Base-by-base conservation (phyloP, 2,888 invertebrate species). In the Thecocarcelia acutangulata region DNA sequence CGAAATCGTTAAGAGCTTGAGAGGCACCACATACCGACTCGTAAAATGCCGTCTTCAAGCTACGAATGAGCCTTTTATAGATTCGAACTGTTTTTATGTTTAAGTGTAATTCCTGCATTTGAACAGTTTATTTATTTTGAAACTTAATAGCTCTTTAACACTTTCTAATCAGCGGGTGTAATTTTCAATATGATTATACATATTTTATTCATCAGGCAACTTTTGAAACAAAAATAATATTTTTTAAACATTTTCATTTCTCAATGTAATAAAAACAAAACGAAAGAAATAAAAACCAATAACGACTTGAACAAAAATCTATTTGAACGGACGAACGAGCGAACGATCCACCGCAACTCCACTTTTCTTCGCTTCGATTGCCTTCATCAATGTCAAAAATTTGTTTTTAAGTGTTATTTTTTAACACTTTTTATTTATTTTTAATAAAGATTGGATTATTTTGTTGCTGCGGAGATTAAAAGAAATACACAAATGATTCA, bases 351-450 rank as follows among this genome's bases (percentile, higher is more conserved):
- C 17, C 3, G 50, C 61, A 54, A 52, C 72, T 59, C 37, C 58
- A 70, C 42, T 68, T 61, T 56, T 56, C 44, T 63, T 33, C 44
- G 46, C 17, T 61, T 59, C 72, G 79, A 83, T 72, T 75, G 78
- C 79, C 83, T 63, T 78, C 83, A 79, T 83, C 83, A 83, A 79
- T 61, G 79, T 83, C 79, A 74, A 66, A 66, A 24, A 19, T 72
- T 64, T 64, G 3, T n/a, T 75, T 66, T 75, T 59, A 75, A 74
- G 68, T 72, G 68, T 77, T 77, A 63, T 78, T 78, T 73, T 52
- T 73, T 78, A 52, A 72, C 50, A 68, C 68, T 78, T 81, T 64
- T 40, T 28, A 48, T 54, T 40, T 46, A 4, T 48, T 40, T 37
- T 59, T 21, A 28, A n/a, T 72, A 21, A 50, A 61, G 19, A n/a